Base-by-base conservation (phyloP, 2,888 invertebrate genomes). In the Leptura quadrifasciata region DNA sequence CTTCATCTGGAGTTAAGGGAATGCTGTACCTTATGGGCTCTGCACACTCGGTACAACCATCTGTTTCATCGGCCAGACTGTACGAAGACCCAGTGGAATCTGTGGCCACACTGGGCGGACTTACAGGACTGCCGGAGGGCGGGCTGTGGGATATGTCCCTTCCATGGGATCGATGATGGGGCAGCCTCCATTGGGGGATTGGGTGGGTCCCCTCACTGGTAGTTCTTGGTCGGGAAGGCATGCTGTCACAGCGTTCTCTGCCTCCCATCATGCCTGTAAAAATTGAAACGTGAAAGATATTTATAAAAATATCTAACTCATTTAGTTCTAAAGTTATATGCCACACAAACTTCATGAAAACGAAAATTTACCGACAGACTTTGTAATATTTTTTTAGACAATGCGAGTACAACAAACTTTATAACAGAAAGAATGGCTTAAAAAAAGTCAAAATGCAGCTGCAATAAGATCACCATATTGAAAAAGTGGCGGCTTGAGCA, bases 191-290 rank as follows among this genome's bases (percentile, higher is more conserved):
- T 12, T 81, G 58, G 80, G 88, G 84, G 8, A 89, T 83, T 0
- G 88, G 87, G 72, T 87, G 88, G 68, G 84, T 86, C 73, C 92
- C 91, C 85, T 94, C 94, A 84, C 93, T 93, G 58, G 91, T 91
- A 15, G 93, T 93, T 52, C 94, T 91, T 52, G 94, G 92, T 77
- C 95, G 91, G 15, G 95, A 93, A 2, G 95, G 96, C 91, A 96
- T 93, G 86, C 95, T 96, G 88, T 96, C 96, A 88, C 95, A 95
- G 75, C 96, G 92, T 83, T 94, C 95, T 64, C 96, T 91, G 2
- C 69, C 69, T 1, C 69, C 54, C 64, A 72, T 17, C 17, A 69
- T 39, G 12, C 69, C 69, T 69, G 58, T 24, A 69, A 69, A n/a
- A 58, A 57, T 52, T 12, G 27, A n/a, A 9, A 8, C 10, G 52